Base-by-base conservation (phyloP, 2,113 vertebrate genomes). In the Poeciliopsis retropinna region DNA sequence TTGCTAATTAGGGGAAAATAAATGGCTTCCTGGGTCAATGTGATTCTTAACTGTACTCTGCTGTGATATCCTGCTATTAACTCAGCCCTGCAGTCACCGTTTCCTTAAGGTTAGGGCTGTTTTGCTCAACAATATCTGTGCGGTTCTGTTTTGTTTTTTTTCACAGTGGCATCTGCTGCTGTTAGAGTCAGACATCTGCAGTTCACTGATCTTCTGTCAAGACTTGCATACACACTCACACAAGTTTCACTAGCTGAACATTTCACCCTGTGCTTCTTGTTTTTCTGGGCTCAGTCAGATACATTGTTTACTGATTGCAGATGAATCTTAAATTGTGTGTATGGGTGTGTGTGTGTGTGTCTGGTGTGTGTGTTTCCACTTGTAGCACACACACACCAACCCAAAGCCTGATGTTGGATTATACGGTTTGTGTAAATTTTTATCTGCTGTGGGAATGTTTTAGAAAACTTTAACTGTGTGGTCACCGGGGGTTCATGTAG, bases 251-350 rank as follows among this genome's bases (percentile, higher is more conserved):
- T 65, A 72, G n/a, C 65, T 80, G 67, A 84, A 88, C 85, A 73
- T 78, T 86, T 82, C 85, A 83, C 77, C 81, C 69, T 41, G 68
- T 60, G 72, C 76, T 82, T 79, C 79, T 85, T 84, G 77, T 85
- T 86, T 89, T 57, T 57, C 51, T 10, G 51, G 51, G 67, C 82
- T 87, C 84, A 81, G 44, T 70, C 82, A 82, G 79, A 87, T 78
- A 82, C 82, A 74, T 32, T 87, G 87, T 87, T 88, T 89, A 89
- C 80, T 87, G 85, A 80, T 85, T 82, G 74, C 72, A 79, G 84
- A 69, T 77, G 80, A 77, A 87, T 82, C 54, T 75, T 70, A 70
- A 80, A 72, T 76, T 37, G 61, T 44, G 14, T 15, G 41, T 15
- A 14, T 44, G 14, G 15, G 4, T 15, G 2, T 44, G 41, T 17